A percentile compares a stretch with the other conserved stretches of the same genome.
Evolutionary conservation across 2,113 vertebrate species (phyloP).

Genomic region (Serilophus lunatus): DNA sequence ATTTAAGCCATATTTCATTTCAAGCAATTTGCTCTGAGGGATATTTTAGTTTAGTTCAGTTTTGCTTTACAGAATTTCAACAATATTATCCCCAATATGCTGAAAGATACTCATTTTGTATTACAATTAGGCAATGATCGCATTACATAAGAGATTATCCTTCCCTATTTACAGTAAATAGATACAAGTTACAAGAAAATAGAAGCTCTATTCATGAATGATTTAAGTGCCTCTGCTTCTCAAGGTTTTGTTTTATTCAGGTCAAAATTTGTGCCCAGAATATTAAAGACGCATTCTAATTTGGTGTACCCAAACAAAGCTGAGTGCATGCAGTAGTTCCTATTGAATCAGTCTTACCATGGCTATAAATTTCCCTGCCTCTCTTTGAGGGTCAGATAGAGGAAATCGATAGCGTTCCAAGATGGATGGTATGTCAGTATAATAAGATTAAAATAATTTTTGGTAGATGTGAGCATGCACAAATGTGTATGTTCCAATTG

Average conservation of each 20-base stretch:
- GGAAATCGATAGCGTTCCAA: background rate
- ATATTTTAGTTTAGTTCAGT: slow-evolving; percentile 6
- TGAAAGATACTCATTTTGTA: slow-evolving; percentile 2
- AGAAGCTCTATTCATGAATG: slow-evolving; percentile 49
- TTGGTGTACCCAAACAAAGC: background rate
- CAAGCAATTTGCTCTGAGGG: slow-evolving; percentile 47
- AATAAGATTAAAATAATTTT: background rate
- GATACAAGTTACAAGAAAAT: slow-evolving; percentile 51
- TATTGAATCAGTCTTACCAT: background rate
- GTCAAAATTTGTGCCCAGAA: slow-evolving; percentile 18
- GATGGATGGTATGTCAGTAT: background rate
- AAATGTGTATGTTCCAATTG: background rate
- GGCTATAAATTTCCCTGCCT: background rate
- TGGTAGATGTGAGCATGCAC: background rate
- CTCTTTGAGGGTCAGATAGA: background rate
- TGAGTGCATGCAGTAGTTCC: background rate
- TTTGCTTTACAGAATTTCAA: slow-evolving; percentile 21
- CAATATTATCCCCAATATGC: slow-evolving; percentile 1
- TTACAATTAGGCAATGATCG: slow-evolving; percentile 50
- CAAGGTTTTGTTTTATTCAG: slow-evolving; percentile 43
- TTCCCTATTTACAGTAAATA: slow-evolving; percentile 57
- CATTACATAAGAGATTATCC: slow-evolving; percentile 64
- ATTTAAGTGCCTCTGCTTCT: slow-evolving; percentile 54
- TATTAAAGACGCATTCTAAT: slow-evolving; percentile 31
- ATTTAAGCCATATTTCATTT: slow-evolving; percentile 27